phyloP scores from a whole-genome alignment of 2,113 vertebrate species.

The Silurus glanis region DNA sequence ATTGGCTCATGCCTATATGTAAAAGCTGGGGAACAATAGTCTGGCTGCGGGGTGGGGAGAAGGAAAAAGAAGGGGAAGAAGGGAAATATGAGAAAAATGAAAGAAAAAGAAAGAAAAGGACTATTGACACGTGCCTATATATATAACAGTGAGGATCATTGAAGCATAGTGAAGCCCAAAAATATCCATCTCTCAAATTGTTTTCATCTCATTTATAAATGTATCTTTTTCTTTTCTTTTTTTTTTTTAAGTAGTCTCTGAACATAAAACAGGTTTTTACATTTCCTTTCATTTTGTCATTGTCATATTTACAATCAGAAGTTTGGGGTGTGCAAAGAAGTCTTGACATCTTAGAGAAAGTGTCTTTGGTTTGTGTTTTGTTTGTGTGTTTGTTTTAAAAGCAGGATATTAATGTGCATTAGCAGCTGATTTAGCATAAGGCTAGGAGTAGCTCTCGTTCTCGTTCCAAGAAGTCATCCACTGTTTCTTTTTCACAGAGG shows the following conservation, averaged over 20 bases:
- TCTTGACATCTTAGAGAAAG: slow-evolving; percentile 2
- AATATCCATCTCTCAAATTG: not conserved
- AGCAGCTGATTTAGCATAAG: slow-evolving; percentile 10
- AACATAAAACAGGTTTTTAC: not conserved
- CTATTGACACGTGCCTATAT: not conserved
- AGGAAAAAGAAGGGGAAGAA: too few relatives aligned
- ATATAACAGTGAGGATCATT: not conserved
- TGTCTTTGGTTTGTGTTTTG: slow-evolving; percentile 16
- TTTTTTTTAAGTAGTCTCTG: not conserved
- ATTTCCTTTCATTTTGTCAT: slow-evolving; percentile 18
- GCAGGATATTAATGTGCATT: slow-evolving; percentile 16
- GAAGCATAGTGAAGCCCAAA: not conserved
- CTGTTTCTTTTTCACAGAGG: slow-evolving; percentile 82
- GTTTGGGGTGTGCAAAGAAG: slow-evolving; percentile 50
- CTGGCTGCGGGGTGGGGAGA: too few relatives aligned
- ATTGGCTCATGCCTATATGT: slow-evolving; percentile 2
- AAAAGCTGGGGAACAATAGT: not conserved
- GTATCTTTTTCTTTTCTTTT: not conserved
- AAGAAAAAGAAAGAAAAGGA: too few relatives aligned
- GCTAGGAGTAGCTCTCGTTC: slow-evolving; percentile 87
- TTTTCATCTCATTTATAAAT: not conserved
- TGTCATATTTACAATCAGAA: slow-evolving; percentile 37
- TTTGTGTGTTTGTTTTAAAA: not conserved
- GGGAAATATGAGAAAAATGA: too few relatives aligned
- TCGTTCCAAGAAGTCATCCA: slow-evolving; percentile 93